phyloP scores from a whole-genome alignment of 2,888 invertebrate genomes.

The Anagyrus pseudococci region DNA sequence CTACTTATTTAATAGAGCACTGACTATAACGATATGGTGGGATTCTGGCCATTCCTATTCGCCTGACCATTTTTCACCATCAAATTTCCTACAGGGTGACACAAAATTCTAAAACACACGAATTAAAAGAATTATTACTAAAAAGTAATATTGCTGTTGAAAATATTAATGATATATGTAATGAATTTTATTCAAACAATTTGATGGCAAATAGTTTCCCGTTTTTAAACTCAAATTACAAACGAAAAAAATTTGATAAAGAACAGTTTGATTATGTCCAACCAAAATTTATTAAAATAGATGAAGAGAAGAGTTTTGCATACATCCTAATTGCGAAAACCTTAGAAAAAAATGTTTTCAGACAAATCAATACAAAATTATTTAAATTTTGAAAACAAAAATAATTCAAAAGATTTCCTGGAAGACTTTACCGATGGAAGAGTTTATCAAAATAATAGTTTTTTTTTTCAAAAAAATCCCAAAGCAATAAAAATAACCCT shows the following conservation, averaged over 20 bases:
- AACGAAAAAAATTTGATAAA: slow-evolving; percentile 16
- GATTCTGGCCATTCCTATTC: too few relatives aligned
- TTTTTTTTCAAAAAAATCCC: slow-evolving; percentile 26
- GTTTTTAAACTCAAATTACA: not conserved
- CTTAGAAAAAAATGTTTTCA: not conserved
- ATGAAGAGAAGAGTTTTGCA: slow-evolving; percentile 1
- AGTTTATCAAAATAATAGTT: slow-evolving; percentile 21
- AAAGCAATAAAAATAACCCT: slow-evolving; percentile 41
- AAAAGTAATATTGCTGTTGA: not conserved
- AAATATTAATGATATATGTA: not conserved
- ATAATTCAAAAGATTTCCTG: not conserved
- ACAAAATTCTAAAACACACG: not conserved
- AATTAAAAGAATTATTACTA: not conserved
- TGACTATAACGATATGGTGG: too few relatives aligned
- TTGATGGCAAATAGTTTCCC: too few relatives aligned
- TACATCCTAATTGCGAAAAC: slow-evolving; percentile 14
- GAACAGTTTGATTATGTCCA: slow-evolving; percentile 10
- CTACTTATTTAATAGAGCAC: too few relatives aligned
- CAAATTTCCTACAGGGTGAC: too few relatives aligned
- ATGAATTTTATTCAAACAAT: not conserved
- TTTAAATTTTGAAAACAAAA: not conserved
- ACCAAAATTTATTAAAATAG: not conserved
- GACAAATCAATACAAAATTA: slow-evolving; percentile 11
- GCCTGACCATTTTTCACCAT: too few relatives aligned
- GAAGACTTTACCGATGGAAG: slow-evolving; percentile 30